Percentiles rank a stretch among this genome's conserved stretches.
phyloP scores from a whole-genome alignment of 2,113 vertebrate species.

The Elaphurus davidianus region DNA sequence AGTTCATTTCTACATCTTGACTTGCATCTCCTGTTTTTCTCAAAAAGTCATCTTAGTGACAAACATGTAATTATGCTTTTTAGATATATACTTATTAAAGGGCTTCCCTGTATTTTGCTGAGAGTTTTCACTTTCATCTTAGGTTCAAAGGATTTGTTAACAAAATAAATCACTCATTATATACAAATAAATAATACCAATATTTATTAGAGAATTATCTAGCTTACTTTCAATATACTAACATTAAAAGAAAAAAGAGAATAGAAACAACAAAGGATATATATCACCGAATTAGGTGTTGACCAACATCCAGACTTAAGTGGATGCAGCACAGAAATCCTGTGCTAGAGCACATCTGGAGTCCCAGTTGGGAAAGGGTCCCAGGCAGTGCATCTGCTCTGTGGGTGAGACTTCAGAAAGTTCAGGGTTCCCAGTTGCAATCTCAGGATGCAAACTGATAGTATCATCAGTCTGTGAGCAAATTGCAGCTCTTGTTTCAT shows the following conservation, averaged over 20 bases:
- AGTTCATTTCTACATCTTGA: neutral
- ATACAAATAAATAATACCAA: too few species aligned
- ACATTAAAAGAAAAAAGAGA: neutral
- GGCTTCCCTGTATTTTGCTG: neutral
- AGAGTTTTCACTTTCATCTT: neutral
- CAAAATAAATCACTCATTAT: neutral
- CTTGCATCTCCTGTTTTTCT: neutral
- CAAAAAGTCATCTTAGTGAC: neutral
- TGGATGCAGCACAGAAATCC: neutral
- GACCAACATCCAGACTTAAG: neutral
- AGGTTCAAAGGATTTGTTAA: neutral
- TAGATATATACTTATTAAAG: neutral
- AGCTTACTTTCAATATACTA: too few species aligned
- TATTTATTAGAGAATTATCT: too few species aligned
- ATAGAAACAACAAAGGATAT: neutral
- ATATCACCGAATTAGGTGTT: neutral
- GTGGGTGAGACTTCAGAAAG: neutral
- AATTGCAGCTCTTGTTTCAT: neutral
- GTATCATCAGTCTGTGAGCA: neutral
- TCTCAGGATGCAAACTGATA: neutral
- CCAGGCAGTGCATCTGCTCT: rapidly evolving
- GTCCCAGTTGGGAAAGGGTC: neutral
- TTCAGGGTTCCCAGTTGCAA: neutral
- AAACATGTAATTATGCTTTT: neutral
- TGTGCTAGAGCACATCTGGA: neutral